Conservation (phyloP, 2,797 vertebrate genomes). For the Hydrolagus colliei region DNA sequence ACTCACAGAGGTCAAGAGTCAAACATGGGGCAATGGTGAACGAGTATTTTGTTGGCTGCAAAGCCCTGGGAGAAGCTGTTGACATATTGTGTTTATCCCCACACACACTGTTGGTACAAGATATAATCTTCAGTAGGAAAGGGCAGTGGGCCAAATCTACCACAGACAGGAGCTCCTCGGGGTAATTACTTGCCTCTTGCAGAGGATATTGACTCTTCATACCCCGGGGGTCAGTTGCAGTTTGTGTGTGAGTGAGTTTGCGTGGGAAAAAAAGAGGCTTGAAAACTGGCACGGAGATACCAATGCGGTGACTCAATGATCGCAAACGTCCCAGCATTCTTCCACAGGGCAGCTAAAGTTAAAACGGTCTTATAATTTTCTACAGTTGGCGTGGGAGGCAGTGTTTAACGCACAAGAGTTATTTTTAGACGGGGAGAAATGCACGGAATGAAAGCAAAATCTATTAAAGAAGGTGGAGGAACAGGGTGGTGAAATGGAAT, state of each 20-base stretch:
- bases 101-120: slow-evolving; percentile 48
- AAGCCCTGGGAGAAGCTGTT: slow-evolving; percentile 43
- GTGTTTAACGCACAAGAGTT: no score
- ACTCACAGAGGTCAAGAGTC: slow-evolving; percentile 44
- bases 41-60: slow-evolving; percentile 49
- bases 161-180: slow-evolving; percentile 45
- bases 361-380: no score
- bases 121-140: slow-evolving; percentile 43
- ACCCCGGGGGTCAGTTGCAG: slow-evolving; percentile 33
- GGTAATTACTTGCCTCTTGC: slow-evolving; percentile 28
- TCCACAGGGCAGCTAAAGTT: no score
- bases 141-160: slow-evolving; percentile 35
- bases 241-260: no score
- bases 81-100: slow-evolving; percentile 51
- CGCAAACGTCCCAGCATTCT: no score
- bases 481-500: no score
- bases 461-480: no score
- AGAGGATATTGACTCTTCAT: slow-evolving; percentile 34
- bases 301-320: slow-evolving; percentile 49
- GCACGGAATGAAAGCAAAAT: no score
- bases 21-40: slow-evolving; percentile 34
- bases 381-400: no score
- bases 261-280: slow-evolving; percentile 38
- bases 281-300: slow-evolving; percentile 42
- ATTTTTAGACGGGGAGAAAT: no score